Evolutionary conservation across 2,113 vertebrate genomes (phyloP).

Genomic region (Neopipo cinnamomea): DNA sequence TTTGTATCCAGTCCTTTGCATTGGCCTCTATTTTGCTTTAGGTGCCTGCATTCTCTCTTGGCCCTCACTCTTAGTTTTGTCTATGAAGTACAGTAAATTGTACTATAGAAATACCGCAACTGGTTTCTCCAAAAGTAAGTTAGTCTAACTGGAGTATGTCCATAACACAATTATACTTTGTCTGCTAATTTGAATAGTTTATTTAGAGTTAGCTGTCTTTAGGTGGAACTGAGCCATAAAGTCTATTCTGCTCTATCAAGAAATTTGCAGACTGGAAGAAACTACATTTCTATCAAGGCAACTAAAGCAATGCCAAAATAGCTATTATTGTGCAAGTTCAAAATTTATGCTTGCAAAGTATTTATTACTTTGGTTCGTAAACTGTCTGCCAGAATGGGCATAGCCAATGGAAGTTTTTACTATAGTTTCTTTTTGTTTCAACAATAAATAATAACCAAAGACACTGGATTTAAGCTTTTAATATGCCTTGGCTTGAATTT

Average conservation of each 20-base stretch:
- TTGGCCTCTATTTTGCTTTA: background rate
- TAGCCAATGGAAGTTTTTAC: background rate
- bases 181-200: background rate
- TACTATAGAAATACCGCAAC: background rate
- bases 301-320: background rate
- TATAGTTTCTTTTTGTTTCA: slow-evolving; percentile 4
- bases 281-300: background rate
- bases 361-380: background rate
- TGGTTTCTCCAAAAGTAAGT: background rate
- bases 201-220: background rate
- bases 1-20: background rate
- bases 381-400: background rate
- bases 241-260: background rate
- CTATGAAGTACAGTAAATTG: background rate
- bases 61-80: background rate
- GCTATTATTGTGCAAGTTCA: background rate
- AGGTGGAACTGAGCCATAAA: background rate
- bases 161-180: background rate
- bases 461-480: slow-evolving; percentile 2
- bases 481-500: slow-evolving; percentile 1
- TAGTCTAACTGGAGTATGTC: background rate
- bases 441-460: background rate
- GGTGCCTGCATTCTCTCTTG: background rate
- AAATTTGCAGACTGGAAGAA: background rate
- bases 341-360: background rate